phyloP scores from a whole-genome alignment of 1,140 invertebrate species.

The Lasaia peninsularis region DNA sequence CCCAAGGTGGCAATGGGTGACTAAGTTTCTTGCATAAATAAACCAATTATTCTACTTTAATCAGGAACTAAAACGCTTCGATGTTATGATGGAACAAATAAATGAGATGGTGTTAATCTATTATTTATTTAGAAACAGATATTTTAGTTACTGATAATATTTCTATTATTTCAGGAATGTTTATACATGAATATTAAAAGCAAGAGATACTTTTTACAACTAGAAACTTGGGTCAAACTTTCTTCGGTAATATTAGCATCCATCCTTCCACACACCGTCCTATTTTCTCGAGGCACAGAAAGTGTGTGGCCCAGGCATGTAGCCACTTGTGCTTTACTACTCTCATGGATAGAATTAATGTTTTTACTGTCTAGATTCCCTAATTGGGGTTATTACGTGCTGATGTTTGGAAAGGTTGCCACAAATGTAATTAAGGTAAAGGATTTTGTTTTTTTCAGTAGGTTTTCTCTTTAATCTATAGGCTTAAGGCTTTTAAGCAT shows the following conservation, averaged over 20 bases:
- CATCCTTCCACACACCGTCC: constrained; percentile 38
- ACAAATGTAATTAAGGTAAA: constrained; percentile 71
- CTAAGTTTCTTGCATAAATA: no score
- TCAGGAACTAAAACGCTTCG: no score
- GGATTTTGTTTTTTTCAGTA: neutral
- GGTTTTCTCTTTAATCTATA: neutral
- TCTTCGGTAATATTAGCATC: constrained; percentile 49
- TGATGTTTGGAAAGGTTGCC: constrained; percentile 77
- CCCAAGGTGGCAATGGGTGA: no score
- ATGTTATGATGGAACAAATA: no score
- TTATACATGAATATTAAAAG: constrained; percentile 64
- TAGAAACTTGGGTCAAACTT: constrained; percentile 74
- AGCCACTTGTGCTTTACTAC: constrained; percentile 70
- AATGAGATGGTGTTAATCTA: no score
- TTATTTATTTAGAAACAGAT: no score
- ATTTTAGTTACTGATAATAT: neutral
- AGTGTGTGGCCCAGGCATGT: constrained; percentile 72
- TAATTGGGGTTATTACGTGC: constrained; percentile 74
- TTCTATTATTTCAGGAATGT: constrained; percentile 73
- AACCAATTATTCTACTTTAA: no score
- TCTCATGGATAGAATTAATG: constrained; percentile 78
- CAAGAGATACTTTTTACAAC: constrained; percentile 61
- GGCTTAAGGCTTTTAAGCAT: no score
- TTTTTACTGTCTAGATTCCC: constrained; percentile 76
- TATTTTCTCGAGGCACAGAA: constrained; percentile 28